Evolutionary conservation across 2,888 invertebrate genomes (phyloP).

Genomic region (Notodonta ziczac): DNA sequence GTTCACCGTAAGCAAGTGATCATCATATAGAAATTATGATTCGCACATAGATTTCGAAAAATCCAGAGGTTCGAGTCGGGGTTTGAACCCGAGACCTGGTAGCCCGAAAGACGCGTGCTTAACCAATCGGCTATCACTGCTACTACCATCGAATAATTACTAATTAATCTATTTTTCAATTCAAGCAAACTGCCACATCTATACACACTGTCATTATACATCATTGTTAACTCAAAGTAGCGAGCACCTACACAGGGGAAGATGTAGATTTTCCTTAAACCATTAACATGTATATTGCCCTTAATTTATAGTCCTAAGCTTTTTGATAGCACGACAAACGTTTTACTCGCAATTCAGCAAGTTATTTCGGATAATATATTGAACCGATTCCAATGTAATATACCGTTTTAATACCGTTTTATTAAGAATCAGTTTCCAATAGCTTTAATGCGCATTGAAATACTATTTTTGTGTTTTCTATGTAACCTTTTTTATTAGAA

Average conservation of each 20-base stretch:
- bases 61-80: too few relatives aligned
- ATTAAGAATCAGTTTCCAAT: background rate
- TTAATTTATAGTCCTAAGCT: constrained; percentile 70
- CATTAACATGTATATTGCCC: constrained; percentile 79
- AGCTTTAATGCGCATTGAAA: background rate
- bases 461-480: too few relatives aligned
- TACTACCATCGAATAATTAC: too few relatives aligned
- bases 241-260: constrained; percentile 58
- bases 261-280: constrained; percentile 72
- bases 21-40: too few relatives aligned
- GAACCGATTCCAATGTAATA: constrained; percentile 13
- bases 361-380: constrained; percentile 30
- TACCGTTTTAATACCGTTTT: constrained; percentile 19
- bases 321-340: constrained; percentile 64
- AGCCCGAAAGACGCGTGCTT: too few relatives aligned
- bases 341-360: constrained; percentile 61
- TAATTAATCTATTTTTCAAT: background rate
- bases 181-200: constrained; percentile 44
- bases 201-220: constrained; percentile 13
- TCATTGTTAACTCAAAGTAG: constrained; percentile 39
- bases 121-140: too few relatives aligned
- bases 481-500: too few relatives aligned
- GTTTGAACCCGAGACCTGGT: too few relatives aligned
- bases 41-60: too few relatives aligned
- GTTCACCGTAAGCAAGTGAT: too few relatives aligned